These are phyloP conservation scores for Andrena dorsata DNA, from an alignment of 2,888 invertebrate species.

Conservation along the genomic window DNA sequence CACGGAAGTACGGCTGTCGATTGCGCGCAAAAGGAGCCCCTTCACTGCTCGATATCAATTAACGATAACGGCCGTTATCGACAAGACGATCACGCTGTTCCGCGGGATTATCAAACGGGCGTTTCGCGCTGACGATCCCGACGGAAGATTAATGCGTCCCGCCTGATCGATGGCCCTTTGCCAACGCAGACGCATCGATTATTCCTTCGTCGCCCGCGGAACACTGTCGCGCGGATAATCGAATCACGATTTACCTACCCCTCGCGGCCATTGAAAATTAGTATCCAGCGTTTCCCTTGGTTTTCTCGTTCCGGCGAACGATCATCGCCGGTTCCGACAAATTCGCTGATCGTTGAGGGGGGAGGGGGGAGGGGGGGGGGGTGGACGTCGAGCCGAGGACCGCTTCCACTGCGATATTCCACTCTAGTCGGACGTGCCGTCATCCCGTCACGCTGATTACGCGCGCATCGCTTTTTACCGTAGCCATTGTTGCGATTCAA, in stretches of 20 bases:
- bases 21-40: neutral
- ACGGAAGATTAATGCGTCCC: constrained; percentile 15
- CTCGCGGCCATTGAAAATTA: neutral
- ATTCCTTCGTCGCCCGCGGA: neutral
- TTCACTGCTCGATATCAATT: constrained; percentile 4
- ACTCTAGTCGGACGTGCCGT: constrained; percentile 1
- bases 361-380: neutral
- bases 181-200: neutral
- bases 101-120: neutral
- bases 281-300: neutral
- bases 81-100: neutral
- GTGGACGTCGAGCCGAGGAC: neutral
- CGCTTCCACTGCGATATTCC: neutral
- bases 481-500: constrained; percentile 38
- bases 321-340: neutral
- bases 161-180: constrained; percentile 10
- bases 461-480: constrained; percentile 23
- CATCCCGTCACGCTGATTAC: constrained; percentile 20
- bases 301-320: neutral
- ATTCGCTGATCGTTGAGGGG: neutral
- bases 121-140: neutral
- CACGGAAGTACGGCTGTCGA: neutral
- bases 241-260: neutral
- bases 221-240: constrained; percentile 1
- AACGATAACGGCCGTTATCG: constrained; percentile 2